phyloP scores from a whole-genome alignment of 2,888 invertebrate genomes.

The Trissoscelio sp. region DNA sequence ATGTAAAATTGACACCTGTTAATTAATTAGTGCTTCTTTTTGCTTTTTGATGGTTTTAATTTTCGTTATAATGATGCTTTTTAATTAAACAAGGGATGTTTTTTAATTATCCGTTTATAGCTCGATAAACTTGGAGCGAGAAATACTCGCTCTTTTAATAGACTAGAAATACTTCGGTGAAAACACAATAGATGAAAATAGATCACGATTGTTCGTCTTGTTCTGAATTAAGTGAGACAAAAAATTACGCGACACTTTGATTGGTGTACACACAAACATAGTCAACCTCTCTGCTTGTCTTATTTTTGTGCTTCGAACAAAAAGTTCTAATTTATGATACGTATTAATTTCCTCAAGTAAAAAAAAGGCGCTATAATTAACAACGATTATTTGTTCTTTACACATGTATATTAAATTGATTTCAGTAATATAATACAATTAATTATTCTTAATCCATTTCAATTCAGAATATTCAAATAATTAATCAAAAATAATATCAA shows the following conservation, averaged over 20 bases:
- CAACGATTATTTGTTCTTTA: slow-evolving; percentile 9
- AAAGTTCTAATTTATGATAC: slow-evolving; percentile 36
- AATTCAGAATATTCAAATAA: too few species aligned
- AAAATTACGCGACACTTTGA: slow-evolving; percentile 48
- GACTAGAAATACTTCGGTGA: slow-evolving; percentile 1
- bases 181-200: slow-evolving; percentile 35
- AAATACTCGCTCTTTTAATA: slow-evolving; percentile 27
- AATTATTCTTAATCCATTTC: too few species aligned
- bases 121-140: slow-evolving; percentile 1
- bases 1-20: too few species aligned
- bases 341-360: slow-evolving; percentile 39
- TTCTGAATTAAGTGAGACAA: slow-evolving; percentile 43
- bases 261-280: slow-evolving; percentile 28
- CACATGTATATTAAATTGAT: background rate
- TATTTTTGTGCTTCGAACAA: slow-evolving; percentile 11
- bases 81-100: slow-evolving; percentile 1
- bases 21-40: too few species aligned
- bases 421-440: too few species aligned
- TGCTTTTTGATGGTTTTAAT: background rate
- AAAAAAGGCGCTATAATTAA: slow-evolving; percentile 5
- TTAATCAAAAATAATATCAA: too few species aligned
- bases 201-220: slow-evolving; percentile 37
- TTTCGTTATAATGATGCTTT: background rate
- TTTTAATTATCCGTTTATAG: slow-evolving; percentile 10
- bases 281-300: slow-evolving; percentile 1